phyloP scores from a whole-genome alignment of 2,888 invertebrate species.

The Pemphredon lugubris region DNA sequence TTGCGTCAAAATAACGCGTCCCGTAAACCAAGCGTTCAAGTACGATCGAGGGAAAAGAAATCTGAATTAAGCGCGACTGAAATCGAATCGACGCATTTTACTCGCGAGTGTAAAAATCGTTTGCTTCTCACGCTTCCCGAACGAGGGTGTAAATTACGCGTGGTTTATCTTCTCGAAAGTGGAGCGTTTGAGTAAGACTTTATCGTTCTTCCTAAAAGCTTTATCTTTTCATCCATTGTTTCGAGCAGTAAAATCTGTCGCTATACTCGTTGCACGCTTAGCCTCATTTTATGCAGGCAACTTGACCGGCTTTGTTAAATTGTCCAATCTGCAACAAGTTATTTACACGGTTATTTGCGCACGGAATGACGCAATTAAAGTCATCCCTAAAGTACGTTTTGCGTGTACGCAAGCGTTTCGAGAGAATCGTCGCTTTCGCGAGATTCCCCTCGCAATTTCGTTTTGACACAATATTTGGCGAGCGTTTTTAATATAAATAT shows the following conservation, averaged over 20 bases:
- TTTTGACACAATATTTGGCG: not conserved
- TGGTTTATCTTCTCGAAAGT: not conserved
- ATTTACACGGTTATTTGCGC: conserved; percentile 45
- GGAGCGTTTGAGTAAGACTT: conserved; percentile 13
- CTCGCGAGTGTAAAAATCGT: no score
- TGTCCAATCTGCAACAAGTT: conserved; percentile 54
- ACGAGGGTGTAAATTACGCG: not conserved
- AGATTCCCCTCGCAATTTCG: not conserved
- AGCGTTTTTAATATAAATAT: no score
- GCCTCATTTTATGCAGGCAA: conserved; percentile 37
- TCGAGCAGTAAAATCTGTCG: conserved; percentile 27
- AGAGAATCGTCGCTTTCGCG: not conserved
- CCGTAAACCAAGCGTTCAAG: no score
- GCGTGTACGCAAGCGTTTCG: conserved; percentile 11
- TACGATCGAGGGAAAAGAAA: not conserved
- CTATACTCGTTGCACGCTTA: conserved; percentile 33
- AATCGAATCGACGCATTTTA: no score
- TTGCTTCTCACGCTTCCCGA: no score
- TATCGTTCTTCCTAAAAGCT: conserved; percentile 18
- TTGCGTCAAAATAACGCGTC: no score
- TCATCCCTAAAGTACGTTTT: conserved; percentile 34
- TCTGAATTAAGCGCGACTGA: no score
- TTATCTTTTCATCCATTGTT: conserved; percentile 33
- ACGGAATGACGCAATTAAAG: conserved; percentile 53
- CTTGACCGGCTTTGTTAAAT: conserved; percentile 38